Conservation (phyloP, 1,140 invertebrate genomes). For the Drosophila paulistorum region DNA sequence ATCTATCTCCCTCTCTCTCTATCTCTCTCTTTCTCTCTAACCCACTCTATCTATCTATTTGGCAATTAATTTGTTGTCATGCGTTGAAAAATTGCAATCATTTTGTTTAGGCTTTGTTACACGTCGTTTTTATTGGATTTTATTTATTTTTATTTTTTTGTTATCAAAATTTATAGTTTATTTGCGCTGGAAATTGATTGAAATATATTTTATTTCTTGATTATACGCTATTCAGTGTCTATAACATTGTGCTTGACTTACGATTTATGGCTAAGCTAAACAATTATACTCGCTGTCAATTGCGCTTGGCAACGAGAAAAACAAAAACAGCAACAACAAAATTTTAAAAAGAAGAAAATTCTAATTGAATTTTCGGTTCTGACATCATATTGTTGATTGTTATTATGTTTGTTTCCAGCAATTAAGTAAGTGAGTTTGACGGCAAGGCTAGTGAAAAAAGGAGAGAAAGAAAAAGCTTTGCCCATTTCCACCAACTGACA, state of each 20-base stretch:
- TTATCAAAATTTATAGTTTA: conserved; percentile 50
- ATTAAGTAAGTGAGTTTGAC: neutral
- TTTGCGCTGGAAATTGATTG: conserved; percentile 59
- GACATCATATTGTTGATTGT: conserved; percentile 44
- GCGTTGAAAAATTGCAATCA: conserved; percentile 63
- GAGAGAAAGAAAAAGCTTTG: neutral
- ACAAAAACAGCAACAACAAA: conserved; percentile 12
- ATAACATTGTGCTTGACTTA: conserved; percentile 23
- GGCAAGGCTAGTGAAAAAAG: neutral
- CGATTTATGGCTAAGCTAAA: conserved; percentile 53
- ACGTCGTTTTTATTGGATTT: conserved; percentile 33
- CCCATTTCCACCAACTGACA: conserved; percentile 6
- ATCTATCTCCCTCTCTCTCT: conserved; percentile 39
- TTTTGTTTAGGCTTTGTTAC: conserved; percentile 44
- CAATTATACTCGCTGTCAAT: conserved; percentile 59
- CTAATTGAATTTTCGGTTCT: conserved; percentile 26
- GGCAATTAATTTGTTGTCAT: conserved; percentile 62
- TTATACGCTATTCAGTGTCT: conserved; percentile 18
- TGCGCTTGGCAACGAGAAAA: conserved; percentile 26
- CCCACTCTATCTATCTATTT: conserved; percentile 24
- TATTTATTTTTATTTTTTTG: neutral
- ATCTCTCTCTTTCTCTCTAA: conserved; percentile 34
- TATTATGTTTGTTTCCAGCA: conserved; percentile 15
- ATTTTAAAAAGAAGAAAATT: neutral
- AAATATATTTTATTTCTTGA: conserved; percentile 60